phyloP scores from a whole-genome alignment of 2,797 vertebrate species.

The Thalassophryne amazonica region DNA sequence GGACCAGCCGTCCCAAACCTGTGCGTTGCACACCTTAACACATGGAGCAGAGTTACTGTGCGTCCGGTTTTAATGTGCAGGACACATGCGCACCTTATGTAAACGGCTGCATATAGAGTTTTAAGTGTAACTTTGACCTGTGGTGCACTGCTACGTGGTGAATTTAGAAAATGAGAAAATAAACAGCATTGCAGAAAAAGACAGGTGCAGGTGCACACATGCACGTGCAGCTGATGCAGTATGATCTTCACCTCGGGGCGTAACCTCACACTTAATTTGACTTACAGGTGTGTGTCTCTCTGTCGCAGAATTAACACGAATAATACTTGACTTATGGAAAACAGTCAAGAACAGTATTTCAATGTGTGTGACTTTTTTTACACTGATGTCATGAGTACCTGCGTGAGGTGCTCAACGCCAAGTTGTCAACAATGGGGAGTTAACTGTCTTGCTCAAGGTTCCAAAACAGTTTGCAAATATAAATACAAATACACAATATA shows the following conservation, averaged over 20 bases:
- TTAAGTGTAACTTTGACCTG: constrained; percentile 14
- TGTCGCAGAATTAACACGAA: constrained; percentile 32
- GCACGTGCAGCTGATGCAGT: constrained; percentile 25
- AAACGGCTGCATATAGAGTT: constrained; percentile 1
- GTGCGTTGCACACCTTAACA: background rate
- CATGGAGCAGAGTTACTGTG: background rate
- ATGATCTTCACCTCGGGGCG: constrained; percentile 38
- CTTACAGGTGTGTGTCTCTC: constrained; percentile 33
- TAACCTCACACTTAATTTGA: constrained; percentile 54
- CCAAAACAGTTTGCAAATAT: too few species aligned
- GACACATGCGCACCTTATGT: background rate
- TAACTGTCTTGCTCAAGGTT: too few species aligned
- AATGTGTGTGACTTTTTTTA: too few species aligned
- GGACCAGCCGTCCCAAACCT: background rate
- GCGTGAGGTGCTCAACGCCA: too few species aligned
- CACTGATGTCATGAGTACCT: too few species aligned
- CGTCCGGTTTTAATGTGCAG: background rate
- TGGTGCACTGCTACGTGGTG: constrained; percentile 17
- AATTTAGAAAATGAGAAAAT: constrained; percentile 27
- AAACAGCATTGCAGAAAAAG: constrained; percentile 19
- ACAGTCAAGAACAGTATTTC: too few species aligned
- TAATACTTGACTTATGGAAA: constrained; percentile 17
- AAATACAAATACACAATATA: too few species aligned
- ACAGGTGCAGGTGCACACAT: constrained; percentile 22
- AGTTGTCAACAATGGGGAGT: too few species aligned